Conservation (phyloP, 2,888 invertebrate genomes). For the Apocheima hispidaria region DNA sequence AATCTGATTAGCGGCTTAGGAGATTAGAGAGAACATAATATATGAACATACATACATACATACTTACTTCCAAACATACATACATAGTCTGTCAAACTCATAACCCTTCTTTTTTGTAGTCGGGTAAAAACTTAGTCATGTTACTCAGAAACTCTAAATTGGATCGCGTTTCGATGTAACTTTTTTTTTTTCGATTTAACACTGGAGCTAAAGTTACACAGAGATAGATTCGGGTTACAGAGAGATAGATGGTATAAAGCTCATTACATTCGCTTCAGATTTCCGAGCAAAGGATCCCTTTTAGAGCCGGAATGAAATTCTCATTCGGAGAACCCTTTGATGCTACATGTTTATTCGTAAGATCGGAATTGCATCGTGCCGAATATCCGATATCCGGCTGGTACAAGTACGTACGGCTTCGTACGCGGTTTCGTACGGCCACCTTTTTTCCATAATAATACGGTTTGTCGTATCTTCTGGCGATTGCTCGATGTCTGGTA, state of each 20-base stretch:
- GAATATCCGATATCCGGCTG: constrained; percentile 39
- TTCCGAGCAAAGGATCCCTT: constrained; percentile 44
- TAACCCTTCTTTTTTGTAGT: too few relatives aligned
- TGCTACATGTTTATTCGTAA: constrained; percentile 47
- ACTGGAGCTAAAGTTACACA: constrained; percentile 22
- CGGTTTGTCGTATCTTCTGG: constrained; percentile 58
- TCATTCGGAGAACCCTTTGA: constrained; percentile 45
- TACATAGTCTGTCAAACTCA: too few relatives aligned
- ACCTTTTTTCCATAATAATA: constrained; percentile 67
- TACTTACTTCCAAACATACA: too few relatives aligned
- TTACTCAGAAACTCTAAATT: constrained; percentile 6
- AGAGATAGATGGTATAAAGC: constrained; percentile 42
- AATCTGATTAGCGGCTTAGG: too few relatives aligned
- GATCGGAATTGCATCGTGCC: constrained; percentile 45
- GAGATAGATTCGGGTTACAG: constrained; percentile 30
- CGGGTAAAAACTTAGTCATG: constrained; percentile 9
- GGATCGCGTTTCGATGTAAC: constrained; percentile 14
- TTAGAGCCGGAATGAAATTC: constrained; percentile 42
- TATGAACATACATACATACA: too few relatives aligned
- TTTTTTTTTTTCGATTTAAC: constrained; percentile 26
- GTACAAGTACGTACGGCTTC: constrained; percentile 31
- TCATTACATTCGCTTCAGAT: constrained; percentile 47
- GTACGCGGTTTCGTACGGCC: constrained; percentile 38
- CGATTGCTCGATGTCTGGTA: constrained; percentile 57
- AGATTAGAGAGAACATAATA: too few relatives aligned